Evolutionary conservation across 2,888 invertebrate species (phyloP), one percentile per base, ranked within the genome.

Genomic region (Myopa tessellatipennis): DNA sequence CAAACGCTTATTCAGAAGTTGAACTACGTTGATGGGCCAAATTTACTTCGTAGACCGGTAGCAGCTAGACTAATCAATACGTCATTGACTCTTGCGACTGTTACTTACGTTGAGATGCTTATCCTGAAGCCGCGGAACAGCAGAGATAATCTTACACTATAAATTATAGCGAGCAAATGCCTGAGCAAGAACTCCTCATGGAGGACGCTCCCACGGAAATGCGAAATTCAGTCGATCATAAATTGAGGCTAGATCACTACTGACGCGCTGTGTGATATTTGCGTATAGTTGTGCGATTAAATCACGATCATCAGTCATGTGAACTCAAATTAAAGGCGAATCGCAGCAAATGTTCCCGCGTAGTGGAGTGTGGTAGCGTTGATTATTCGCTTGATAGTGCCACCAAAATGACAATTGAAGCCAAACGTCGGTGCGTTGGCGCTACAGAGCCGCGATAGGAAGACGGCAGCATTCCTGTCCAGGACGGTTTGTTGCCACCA

Each of bases 221-320:
- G n/a, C 40, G 67, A 67, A 74, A 65, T 74, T 52, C 68, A 67
- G 50, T 68, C 68, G 68, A 74, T 68, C 68, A 74, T 67, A 74
- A 74, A 68, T 40, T 58, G 67, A 67, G 38, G 16, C 40, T 36
- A 12, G 67, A 40, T 34, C 12, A 36, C 36, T 36, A 45, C 10
- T 45, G 40, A 18, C 40, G 14, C 68, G 18, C 40, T 68, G 34
- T 40, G 68, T 38, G 68, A 18, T 45, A 38, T n/a, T 65, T 74
- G 74, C 65, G 36, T 74, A 52, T 65, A 36, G 34, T n/a, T 52
- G n/a, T 81, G 81, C 79, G 82, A 81, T 84, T 84, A 85, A 87
- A 87, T 87, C 88, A 82, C 85, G 85, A 86, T 87, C 87, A 87
- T 87, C 88, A 87, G 88, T 87, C 87, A 87, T 87, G 34, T 34